Evolutionary conservation across 2,888 invertebrate species (phyloP).

Genomic region (Pterostichus madidus): DNA sequence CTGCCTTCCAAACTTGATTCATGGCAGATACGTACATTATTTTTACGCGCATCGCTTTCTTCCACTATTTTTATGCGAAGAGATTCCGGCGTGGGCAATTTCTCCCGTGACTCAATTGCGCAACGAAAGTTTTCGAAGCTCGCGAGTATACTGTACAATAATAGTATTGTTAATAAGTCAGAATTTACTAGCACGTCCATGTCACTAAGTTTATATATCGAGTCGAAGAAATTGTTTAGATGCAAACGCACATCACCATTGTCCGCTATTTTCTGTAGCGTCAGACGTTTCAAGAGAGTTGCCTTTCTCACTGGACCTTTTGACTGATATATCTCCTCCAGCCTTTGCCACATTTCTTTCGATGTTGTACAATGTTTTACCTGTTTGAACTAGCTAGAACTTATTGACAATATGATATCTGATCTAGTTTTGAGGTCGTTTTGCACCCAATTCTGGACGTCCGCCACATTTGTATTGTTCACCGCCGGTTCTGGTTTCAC

Average conservation of each 20-base stretch:
- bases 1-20: too few species aligned
- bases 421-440: background rate
- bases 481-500: too few species aligned
- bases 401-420: background rate
- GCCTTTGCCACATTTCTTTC: background rate
- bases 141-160: conserved; percentile 72
- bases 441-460: too few species aligned
- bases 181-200: conserved; percentile 65
- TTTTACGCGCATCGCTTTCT: conserved; percentile 69
- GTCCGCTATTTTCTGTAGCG: background rate
- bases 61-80: conserved; percentile 71
- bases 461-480: too few species aligned
- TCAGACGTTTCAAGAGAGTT: background rate
- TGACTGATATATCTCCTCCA: background rate
- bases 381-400: background rate
- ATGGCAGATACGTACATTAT: too few species aligned
- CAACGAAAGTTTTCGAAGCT: conserved; percentile 73
- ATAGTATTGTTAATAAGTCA: conserved; percentile 71
- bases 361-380: background rate
- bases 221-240: too few species aligned
- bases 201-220: conserved; percentile 71
- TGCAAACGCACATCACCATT: background rate
- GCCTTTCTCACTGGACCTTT: background rate
- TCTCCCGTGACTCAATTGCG: conserved; percentile 72
- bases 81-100: conserved; percentile 69